A percentile compares a stretch with the other conserved stretches of the same genome.
Evolutionary conservation across 2,113 vertebrate genomes (phyloP).

Genomic region (Antechinus flavipes): DNA sequence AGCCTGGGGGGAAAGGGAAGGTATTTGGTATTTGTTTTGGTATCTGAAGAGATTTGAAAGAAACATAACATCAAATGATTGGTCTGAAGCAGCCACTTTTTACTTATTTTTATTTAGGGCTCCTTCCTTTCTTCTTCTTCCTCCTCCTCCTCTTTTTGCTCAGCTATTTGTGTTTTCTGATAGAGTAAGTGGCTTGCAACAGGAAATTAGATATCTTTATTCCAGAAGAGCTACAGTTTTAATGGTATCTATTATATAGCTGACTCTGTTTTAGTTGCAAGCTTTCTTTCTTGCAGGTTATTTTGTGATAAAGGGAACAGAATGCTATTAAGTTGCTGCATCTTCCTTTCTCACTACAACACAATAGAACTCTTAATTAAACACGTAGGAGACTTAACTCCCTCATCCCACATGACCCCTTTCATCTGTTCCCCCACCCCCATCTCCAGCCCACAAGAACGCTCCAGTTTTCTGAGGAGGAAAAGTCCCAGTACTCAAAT

Average conservation of each 20-base stretch:
- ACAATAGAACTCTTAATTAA: slow-evolving; percentile 77
- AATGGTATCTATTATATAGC: slow-evolving; percentile 59
- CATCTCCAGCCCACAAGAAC: slow-evolving; percentile 41
- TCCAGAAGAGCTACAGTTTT: slow-evolving; percentile 52
- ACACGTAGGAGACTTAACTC: slow-evolving; percentile 66
- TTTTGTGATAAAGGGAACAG: slow-evolving; percentile 63
- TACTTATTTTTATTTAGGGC: slow-evolving; percentile 65
- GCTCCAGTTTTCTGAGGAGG: slow-evolving; percentile 59
- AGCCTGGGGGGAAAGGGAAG: slow-evolving; percentile 5
- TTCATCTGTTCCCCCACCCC: slow-evolving; percentile 64
- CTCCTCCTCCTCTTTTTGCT: slow-evolving; percentile 56
- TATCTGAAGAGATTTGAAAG: slow-evolving; percentile 24
- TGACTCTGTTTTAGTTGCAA: slow-evolving; percentile 20
- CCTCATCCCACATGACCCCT: slow-evolving; percentile 71
- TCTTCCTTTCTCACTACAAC: slow-evolving; percentile 62
- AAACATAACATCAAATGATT: slow-evolving; percentile 39
- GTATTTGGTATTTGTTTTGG: not conserved
- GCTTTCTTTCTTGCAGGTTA: slow-evolving; percentile 60
- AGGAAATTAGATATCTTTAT: slow-evolving; percentile 70
- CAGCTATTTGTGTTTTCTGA: slow-evolving; percentile 77
- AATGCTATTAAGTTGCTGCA: slow-evolving; percentile 45
- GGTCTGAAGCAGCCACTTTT: slow-evolving; percentile 42
- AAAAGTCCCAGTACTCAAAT: slow-evolving; percentile 68
- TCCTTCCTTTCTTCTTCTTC: slow-evolving; percentile 50
- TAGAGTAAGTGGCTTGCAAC: slow-evolving; percentile 66